A percentile compares a stretch with the other conserved stretches of the same genome.
These are phyloP conservation scores for Scomber colias DNA, from an alignment of 2,113 vertebrate genomes.

Conservation along the genomic window DNA sequence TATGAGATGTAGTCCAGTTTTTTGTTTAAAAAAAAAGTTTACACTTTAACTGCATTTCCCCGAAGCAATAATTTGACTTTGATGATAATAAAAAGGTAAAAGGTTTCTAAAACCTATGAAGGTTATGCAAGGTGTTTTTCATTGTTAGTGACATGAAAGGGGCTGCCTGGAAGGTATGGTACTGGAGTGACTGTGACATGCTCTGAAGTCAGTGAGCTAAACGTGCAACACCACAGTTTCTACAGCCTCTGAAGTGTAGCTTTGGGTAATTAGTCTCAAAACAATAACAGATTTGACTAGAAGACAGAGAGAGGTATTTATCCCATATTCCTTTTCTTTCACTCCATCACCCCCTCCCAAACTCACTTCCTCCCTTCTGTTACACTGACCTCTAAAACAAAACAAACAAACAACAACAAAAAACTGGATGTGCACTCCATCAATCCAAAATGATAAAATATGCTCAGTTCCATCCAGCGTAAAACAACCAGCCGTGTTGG, in stretches of 20 bases:
- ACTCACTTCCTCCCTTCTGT: conserved; percentile 40
- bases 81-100: no score
- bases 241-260: neutral
- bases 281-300: neutral
- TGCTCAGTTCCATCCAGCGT: conserved; percentile 61
- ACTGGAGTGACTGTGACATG: neutral
- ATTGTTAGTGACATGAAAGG: no score
- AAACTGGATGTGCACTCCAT: conserved; percentile 50
- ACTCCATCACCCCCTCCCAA: neutral
- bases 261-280: neutral
- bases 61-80: no score
- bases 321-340: neutral
- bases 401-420: conserved; percentile 8
- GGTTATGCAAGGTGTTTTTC: no score
- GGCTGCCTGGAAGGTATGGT: no score
- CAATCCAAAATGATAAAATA: conserved; percentile 59
- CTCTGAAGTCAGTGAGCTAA: neutral
- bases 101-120: no score
- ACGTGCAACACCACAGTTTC: neutral
- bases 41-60: no score
- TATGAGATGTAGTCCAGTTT: no score
- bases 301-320: neutral
- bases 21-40: no score
- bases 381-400: conserved; percentile 25
- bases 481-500: conserved; percentile 43